phyloP scores from a whole-genome alignment of 2,113 vertebrate species.

The Boleophthalmus pectinirostris region DNA sequence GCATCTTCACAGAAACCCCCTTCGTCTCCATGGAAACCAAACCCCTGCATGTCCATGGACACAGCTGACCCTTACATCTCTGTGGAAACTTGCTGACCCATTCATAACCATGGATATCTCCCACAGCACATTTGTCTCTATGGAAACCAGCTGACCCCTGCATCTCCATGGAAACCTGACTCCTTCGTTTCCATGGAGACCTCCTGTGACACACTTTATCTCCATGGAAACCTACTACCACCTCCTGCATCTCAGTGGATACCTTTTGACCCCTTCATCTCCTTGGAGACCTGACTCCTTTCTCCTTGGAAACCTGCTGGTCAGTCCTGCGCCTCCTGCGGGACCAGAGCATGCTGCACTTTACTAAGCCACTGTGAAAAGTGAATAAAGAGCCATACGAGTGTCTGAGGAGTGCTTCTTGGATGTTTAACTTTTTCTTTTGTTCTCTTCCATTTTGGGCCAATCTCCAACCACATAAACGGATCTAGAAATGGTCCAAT shows the following conservation, averaged over 20 bases:
- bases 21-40: slow-evolving; percentile 11
- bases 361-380: not conserved
- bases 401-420: not conserved
- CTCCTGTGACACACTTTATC: no score
- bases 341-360: slow-evolving; percentile 9
- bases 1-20: not conserved
- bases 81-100: not conserved
- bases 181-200: no score
- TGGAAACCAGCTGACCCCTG: not conserved
- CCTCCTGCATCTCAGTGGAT: slow-evolving; percentile 7
- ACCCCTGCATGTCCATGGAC: not conserved
- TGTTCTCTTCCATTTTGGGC: no score
- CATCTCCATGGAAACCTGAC: not conserved
- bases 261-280: no score
- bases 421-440: no score
- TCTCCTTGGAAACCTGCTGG: slow-evolving; percentile 34
- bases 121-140: slow-evolving; percentile 2
- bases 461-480: no score
- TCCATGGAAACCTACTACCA: not conserved
- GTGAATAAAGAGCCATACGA: not conserved
- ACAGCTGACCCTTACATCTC: no score
- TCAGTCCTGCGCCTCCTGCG: slow-evolving; percentile 30
- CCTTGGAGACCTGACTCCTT: not conserved
- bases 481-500: no score
- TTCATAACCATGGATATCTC: slow-evolving; percentile 28